phyloP scores from a whole-genome alignment of 2,797 vertebrate genomes.

The Champsocephalus esox region DNA sequence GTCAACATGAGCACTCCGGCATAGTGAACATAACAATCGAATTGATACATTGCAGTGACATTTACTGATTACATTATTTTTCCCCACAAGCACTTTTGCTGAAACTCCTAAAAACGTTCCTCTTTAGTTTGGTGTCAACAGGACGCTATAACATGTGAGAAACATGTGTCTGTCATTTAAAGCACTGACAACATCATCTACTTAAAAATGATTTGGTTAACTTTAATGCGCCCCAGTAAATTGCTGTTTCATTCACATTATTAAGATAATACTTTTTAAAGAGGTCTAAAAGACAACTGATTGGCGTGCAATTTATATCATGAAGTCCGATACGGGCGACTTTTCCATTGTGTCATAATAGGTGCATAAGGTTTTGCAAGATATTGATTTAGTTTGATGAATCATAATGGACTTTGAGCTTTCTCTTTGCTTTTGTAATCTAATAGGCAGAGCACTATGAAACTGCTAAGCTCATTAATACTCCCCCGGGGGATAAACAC shows the following conservation, averaged over 20 bases:
- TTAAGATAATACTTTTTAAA: background rate
- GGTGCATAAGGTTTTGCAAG: background rate
- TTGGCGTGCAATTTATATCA: background rate
- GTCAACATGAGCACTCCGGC: background rate
- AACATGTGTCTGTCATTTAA: background rate
- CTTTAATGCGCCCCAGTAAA: background rate
- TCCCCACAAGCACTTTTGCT: background rate
- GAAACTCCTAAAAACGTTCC: background rate
- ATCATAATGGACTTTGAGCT: constrained; percentile 7
- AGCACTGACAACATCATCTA: background rate
- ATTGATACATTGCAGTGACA: background rate
- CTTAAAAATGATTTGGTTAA: background rate
- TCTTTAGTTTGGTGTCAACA: background rate
- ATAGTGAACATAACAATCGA: background rate
- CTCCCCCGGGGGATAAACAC: constrained; percentile 25
- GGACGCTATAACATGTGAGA: background rate
- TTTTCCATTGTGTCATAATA: background rate
- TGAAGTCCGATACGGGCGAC: background rate
- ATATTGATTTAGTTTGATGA: constrained; percentile 38
- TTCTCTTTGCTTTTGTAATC: constrained; percentile 32
- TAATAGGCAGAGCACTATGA: constrained; percentile 34
- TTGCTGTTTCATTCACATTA: background rate
- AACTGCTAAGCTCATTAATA: constrained; percentile 39
- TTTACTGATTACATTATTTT: background rate
- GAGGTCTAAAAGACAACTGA: background rate